Conservation (phyloP, 2,797 vertebrate genomes). For the Manis crassicaudata region DNA sequence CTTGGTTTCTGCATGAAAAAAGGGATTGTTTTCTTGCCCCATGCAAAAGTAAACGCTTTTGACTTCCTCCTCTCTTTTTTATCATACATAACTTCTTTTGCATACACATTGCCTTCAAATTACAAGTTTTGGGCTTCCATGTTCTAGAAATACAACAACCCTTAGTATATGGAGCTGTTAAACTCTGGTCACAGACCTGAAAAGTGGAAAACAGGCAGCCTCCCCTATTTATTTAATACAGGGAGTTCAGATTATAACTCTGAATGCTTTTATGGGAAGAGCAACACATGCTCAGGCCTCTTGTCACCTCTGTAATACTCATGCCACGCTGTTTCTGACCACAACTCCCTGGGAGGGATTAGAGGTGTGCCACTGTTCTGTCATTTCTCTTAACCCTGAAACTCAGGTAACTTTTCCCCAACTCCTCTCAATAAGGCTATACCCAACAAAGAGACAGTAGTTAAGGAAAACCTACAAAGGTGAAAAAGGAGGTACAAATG, state of each 20-base stretch:
- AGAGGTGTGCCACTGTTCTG: background rate
- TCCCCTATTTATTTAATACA: background rate
- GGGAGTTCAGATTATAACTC: background rate
- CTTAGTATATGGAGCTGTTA: background rate
- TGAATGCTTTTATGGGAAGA: background rate
- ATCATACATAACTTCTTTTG: background rate
- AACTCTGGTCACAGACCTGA: background rate
- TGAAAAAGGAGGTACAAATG: background rate
- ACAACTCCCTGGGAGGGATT: background rate
- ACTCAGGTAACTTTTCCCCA: background rate
- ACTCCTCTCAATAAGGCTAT: background rate
- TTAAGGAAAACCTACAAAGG: background rate
- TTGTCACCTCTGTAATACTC: background rate
- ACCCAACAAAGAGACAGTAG: background rate
- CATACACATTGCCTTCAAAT: background rate
- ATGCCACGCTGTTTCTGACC: background rate
- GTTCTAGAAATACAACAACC: background rate
- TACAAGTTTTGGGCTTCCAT: background rate
- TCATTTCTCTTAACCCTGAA: background rate
- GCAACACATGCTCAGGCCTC: background rate
- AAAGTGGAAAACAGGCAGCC: background rate
- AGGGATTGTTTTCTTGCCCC: slow-evolving; percentile 53
- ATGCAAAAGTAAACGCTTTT: background rate
- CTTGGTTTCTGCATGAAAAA: slow-evolving; percentile 74
- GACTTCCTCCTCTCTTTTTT: background rate